Conservation (phyloP, 1,140 invertebrate genomes). For the Bombus impatiens region DNA sequence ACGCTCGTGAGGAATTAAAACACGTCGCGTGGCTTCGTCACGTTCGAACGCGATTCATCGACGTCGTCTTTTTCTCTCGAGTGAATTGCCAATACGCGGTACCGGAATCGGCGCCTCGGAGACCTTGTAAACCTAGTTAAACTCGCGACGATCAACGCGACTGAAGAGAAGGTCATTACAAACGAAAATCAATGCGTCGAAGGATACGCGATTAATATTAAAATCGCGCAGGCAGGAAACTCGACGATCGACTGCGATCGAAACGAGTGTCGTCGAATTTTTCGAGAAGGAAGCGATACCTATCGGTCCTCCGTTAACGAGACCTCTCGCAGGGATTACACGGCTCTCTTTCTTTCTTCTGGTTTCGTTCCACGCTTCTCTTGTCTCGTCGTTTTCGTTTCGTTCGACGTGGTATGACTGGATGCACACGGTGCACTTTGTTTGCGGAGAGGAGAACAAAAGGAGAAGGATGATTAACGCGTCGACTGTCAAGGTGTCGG, state of each 20-base stretch:
- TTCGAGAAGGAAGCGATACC: not conserved
- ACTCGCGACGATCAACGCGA: not conserved
- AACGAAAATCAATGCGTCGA: slow-evolving; percentile 19
- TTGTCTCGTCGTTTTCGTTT: not conserved
- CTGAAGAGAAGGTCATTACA: slow-evolving; percentile 9
- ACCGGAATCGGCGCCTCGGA: slow-evolving; percentile 31
- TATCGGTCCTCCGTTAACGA: not conserved
- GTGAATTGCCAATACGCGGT: slow-evolving; percentile 23
- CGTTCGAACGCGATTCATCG: not conserved
- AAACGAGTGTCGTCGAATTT: not conserved
- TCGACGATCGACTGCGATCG: not conserved
- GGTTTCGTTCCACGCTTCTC: not conserved
- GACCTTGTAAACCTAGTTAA: slow-evolving; percentile 6
- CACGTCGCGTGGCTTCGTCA: not conserved
- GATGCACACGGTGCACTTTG: not conserved
- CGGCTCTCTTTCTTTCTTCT: no score
- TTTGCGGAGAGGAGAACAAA: not conserved
- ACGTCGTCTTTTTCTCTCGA: not conserved
- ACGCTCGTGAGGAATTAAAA: not conserved
- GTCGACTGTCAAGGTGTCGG: slow-evolving; percentile 5
- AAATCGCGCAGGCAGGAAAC: not conserved
- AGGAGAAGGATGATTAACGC: slow-evolving; percentile 7
- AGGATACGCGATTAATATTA: slow-evolving; percentile 39
- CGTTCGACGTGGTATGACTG: not conserved
- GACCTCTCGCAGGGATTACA: not conserved